Conservation (phyloP, 2,888 invertebrate species). For the Nomada lathburiana region DNA sequence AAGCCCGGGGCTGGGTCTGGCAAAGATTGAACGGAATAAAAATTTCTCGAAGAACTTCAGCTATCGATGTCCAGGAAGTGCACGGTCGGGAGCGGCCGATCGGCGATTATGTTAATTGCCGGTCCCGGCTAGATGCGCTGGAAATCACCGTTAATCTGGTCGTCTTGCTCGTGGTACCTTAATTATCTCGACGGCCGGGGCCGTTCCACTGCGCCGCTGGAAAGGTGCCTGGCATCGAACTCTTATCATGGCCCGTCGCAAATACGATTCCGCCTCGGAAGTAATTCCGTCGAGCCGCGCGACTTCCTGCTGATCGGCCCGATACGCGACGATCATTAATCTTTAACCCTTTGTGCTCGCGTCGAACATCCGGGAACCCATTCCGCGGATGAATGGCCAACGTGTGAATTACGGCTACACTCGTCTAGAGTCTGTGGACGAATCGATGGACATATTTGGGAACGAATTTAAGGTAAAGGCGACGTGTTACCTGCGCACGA, state of each 20-base stretch:
- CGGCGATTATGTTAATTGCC: slow-evolving; percentile 72
- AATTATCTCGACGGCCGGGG: slow-evolving; percentile 64
- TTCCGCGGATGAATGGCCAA: background rate
- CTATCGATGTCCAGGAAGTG: slow-evolving; percentile 26
- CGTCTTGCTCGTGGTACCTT: slow-evolving; percentile 67
- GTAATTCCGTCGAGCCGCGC: slow-evolving; percentile 52
- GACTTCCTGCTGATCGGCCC: slow-evolving; percentile 50
- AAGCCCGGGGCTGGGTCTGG: background rate
- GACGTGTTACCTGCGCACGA: too few species aligned
- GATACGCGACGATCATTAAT: slow-evolving; percentile 46
- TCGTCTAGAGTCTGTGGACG: too few species aligned
- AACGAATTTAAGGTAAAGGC: background rate
- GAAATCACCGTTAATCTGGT: slow-evolving; percentile 71
- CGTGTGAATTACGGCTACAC: slow-evolving; percentile 10
- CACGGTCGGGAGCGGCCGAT: slow-evolving; percentile 39
- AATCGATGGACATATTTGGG: background rate
- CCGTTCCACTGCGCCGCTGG: slow-evolving; percentile 51
- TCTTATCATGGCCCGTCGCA: slow-evolving; percentile 56
- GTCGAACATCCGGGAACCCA: slow-evolving; percentile 22
- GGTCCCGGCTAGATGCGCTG: slow-evolving; percentile 54
- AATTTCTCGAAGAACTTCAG: slow-evolving; percentile 33
- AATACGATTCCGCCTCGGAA: slow-evolving; percentile 59
- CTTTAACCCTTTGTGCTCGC: slow-evolving; percentile 29
- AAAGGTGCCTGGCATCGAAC: slow-evolving; percentile 39
- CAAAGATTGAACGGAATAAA: background rate